Percentiles rank a stretch among this genome's conserved stretches.
phyloP scores from a whole-genome alignment of 2,113 vertebrate species.

The Bubo bubo region DNA sequence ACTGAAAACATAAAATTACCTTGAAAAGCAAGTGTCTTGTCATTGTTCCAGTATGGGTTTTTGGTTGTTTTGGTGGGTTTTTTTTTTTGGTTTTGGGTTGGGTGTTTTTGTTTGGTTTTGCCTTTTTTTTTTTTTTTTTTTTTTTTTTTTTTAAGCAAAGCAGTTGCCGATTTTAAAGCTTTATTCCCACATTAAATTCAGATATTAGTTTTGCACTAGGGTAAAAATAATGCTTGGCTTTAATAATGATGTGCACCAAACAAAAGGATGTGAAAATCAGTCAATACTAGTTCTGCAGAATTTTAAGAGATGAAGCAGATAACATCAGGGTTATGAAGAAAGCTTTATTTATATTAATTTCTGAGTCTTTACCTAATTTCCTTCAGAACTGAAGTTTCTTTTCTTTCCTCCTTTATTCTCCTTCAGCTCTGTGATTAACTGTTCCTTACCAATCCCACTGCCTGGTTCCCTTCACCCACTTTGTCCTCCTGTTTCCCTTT shows the following conservation, averaged over 20 bases:
- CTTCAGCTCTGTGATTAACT: conserved; percentile 6
- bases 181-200: not conserved
- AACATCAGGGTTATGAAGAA: not conserved
- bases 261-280: not conserved
- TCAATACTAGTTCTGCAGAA: not conserved
- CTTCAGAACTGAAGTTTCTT: not conserved
- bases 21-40: not conserved
- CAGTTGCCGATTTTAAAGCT: not conserved
- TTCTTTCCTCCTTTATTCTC: conserved; percentile 14
- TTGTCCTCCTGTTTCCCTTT: conserved; percentile 17
- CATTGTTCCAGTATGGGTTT: not conserved
- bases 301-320: not conserved
- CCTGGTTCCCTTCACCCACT: conserved; percentile 10
- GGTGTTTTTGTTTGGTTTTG: not conserved
- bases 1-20: not conserved
- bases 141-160: not conserved
- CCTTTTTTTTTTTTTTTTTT: not conserved
- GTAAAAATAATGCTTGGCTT: not conserved
- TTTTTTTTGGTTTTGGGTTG: no score
- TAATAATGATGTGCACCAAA: not conserved
- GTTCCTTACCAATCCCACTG: not conserved
- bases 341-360: not conserved
- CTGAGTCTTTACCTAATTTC: not conserved
- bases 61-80: not conserved
- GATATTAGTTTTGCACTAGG: not conserved